phyloP scores from a whole-genome alignment of 1,140 invertebrate species.

The Drosophila takahashii region DNA sequence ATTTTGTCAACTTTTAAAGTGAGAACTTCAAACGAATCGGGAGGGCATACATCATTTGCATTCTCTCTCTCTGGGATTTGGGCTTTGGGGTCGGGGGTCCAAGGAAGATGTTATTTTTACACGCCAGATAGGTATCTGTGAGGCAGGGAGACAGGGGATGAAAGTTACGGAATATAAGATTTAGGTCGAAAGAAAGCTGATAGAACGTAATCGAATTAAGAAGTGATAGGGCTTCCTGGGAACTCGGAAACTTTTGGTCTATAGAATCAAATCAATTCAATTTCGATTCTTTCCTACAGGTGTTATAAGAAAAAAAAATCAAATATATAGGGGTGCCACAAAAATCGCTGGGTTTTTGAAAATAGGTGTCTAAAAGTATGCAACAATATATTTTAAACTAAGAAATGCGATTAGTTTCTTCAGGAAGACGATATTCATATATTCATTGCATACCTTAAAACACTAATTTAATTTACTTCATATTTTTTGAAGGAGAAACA shows the following conservation, averaged over 20 bases:
- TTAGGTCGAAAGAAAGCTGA: slow-evolving; percentile 4
- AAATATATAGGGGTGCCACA: too few species aligned
- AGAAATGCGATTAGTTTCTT: too few species aligned
- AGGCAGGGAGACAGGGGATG: background rate
- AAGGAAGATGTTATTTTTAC: slow-evolving; percentile 36
- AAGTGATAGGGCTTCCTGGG: background rate
- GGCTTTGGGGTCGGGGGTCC: background rate
- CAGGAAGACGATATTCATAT: too few species aligned
- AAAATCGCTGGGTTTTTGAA: too few species aligned
- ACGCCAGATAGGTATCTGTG: slow-evolving; percentile 28
- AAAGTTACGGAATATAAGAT: slow-evolving; percentile 16
- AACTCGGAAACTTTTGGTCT: slow-evolving; percentile 5
- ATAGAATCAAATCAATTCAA: background rate
- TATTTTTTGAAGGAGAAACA: too few species aligned
- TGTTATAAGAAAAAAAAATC: too few species aligned
- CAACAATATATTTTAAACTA: too few species aligned
- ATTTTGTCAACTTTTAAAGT: slow-evolving; percentile 74
- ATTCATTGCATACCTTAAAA: too few species aligned
- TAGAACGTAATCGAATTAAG: slow-evolving; percentile 37
- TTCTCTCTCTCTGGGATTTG: slow-evolving; percentile 5
- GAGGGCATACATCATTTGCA: slow-evolving; percentile 68
- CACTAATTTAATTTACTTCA: too few species aligned
- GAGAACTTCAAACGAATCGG: slow-evolving; percentile 73
- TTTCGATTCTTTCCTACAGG: too few species aligned
- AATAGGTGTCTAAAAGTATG: too few species aligned